Base-by-base conservation (phyloP, 1,140 invertebrate species). In the Oryctes rhinoceros region DNA sequence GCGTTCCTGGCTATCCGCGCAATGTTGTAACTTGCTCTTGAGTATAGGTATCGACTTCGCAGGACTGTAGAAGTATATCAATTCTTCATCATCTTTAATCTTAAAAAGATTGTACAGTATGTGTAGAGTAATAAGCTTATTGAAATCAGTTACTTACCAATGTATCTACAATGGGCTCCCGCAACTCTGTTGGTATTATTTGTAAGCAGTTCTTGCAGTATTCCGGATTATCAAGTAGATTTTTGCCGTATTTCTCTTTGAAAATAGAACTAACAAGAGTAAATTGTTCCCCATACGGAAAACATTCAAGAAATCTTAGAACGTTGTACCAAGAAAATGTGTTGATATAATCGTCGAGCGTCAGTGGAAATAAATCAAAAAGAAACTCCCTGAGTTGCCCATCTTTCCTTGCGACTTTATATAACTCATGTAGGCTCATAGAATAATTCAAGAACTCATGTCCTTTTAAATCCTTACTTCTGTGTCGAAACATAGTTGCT, bases 391-490 rank as follows among this genome's bases (percentile, higher is more conserved):
- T 59, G 1, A 74, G 7, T 24, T 35, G n/a, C 13, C 37, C 75
- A 10, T 76, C 44, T 18, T 76, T 48, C 20, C 20, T 76, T 24
- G 39, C 44, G 15, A 48, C 15, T 47, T 76, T 76, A 47, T 47
- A 76, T 11, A 76, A 15, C 39, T 76, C 2, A 44, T 39, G 11
- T n/a, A n/a, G 7, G 15, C 15, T 48, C 9, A 15, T 3, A 76
- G 47, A 76, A 44, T 24, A n/a, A 39, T 13, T 48, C 15, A 39
- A 20, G 4, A 24, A 47, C 18, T 76, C 9, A 2, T 48, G 37
- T 10, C 44, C 44, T 48, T 47, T 44, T 20, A 76, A 76, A 0
- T n/a, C 37, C 3, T 76, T 44, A 15, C 18, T 18, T 24, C 39
- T 76, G 18, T 15, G 10, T 18, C 18, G 39, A 39, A 76, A 47